Conservation (phyloP, 2,888 invertebrate species). For the Heliconius hortense region DNA sequence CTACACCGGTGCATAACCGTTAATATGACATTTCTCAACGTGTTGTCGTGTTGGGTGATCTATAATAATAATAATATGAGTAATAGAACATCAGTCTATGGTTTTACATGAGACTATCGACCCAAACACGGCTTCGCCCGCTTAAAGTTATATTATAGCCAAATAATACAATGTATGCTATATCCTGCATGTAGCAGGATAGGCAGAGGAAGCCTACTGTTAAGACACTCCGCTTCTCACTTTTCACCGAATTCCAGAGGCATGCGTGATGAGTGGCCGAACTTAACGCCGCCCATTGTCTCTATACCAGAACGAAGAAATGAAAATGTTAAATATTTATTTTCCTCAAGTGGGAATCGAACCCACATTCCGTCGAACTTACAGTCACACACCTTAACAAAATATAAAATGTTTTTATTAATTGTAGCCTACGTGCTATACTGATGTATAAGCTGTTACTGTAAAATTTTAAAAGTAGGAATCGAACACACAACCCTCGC, state of each 20-base stretch:
- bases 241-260: background rate
- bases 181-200: background rate
- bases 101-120: too few species aligned
- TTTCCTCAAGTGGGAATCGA: background rate
- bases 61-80: background rate
- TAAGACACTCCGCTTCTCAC: background rate
- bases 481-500: too few species aligned
- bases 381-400: background rate
- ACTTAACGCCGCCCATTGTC: background rate
- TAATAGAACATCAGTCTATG: background rate
- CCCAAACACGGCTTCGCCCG: too few species aligned
- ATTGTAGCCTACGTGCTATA: too few species aligned
- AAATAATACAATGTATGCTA: too few species aligned
- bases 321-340: background rate
- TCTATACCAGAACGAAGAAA: background rate
- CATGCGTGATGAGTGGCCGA: background rate
- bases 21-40: constrained; percentile 47
- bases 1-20: constrained; percentile 45
- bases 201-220: background rate
- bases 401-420: too few species aligned
- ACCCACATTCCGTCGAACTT: background rate
- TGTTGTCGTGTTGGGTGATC: constrained; percentile 32
- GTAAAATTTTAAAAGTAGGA: too few species aligned
- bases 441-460: too few species aligned
- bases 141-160: too few species aligned